These are phyloP conservation scores for Amphimedon queenslandica DNA, from an alignment of 37 sponge, comb jelly and placozoan species.

Conservation along the genomic window DNA sequence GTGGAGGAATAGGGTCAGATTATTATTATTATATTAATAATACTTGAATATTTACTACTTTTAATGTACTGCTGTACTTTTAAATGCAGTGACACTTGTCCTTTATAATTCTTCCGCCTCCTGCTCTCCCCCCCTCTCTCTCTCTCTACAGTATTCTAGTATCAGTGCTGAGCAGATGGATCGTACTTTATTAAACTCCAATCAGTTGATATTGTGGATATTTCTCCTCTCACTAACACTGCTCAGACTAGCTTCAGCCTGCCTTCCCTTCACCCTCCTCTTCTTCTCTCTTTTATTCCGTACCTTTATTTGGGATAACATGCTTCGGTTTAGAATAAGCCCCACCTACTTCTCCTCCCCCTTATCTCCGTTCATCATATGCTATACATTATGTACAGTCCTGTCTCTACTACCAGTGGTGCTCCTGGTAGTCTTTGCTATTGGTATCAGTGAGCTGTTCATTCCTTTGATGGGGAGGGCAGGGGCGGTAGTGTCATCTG, in stretches of 20 bases:
- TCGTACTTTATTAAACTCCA: too few relatives aligned
- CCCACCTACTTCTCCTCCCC: too few relatives aligned
- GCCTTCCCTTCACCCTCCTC: constrained; percentile 21
- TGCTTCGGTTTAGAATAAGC: too few relatives aligned
- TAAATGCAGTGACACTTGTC: not conserved
- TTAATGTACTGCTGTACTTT: too few relatives aligned
- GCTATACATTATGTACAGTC: too few relatives aligned
- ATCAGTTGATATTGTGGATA: too few relatives aligned
- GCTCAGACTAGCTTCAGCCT: constrained; percentile 17
- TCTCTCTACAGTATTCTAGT: too few relatives aligned
- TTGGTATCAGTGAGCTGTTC: constrained; percentile 19
- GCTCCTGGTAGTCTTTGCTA: constrained; percentile 4
- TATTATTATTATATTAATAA: not conserved
- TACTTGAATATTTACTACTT: not conserved
- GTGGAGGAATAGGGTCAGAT: constrained; percentile 31
- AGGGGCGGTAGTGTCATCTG: constrained; percentile 37
- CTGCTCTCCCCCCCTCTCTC: too few relatives aligned
- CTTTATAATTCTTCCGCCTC: not conserved
- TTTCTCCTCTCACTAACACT: too few relatives aligned
- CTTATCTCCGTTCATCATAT: too few relatives aligned
- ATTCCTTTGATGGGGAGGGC: constrained; percentile 46
- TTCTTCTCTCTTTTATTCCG: constrained; percentile 19
- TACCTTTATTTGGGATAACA: not conserved
- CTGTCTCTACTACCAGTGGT: constrained; percentile 20
- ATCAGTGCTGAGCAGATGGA: too few relatives aligned